Base-by-base conservation (phyloP, 1,140 invertebrate species). In the Heliconius congener region DNA sequence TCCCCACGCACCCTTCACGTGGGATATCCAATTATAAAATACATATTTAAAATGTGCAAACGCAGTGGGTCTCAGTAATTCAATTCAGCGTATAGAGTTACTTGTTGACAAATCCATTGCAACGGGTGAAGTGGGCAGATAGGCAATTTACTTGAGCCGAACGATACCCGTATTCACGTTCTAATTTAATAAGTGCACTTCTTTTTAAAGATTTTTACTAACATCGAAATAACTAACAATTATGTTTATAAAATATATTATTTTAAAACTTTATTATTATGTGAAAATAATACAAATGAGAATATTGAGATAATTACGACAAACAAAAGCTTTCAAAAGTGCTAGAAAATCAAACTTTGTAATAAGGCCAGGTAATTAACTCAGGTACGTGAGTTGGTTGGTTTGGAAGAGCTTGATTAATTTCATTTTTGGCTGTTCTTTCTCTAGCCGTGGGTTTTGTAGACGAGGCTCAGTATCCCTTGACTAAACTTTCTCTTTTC, bases 21-120 rank as follows among this genome's bases (percentile, higher is more conserved):
- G 70, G 81, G 81, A 84, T 85, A 85, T 85, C 84, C 84, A 85
- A 85, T 85, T 84, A 85, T 85, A 85, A 84, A 85, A 85, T 85
- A 85, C 84, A 85, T 81, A 85, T 85, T 85, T 84, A 80, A 82
- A 85, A 81, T 83, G 81, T 81, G 79, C 81, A 81, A 74, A 79
- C 75, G 80, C 76, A 73, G 76, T 81, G 81, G 82, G 79, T 78
- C 76, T 77, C 79, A 74, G 84, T 85, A 85, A 85, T 80, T 82
- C 82, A 81, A 85, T 82, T 85, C 84, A 78, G 30, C 81, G 77
- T 82, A 78, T 85, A 76, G 84, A 85, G 83, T 85, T 85, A 84
- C 84, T 82, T 84, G 84, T 84, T 85, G 84, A 85, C 84, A 81
- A 84, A 84, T 83, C 84, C 84, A 85, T 85, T 85, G 84, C 80